These are phyloP conservation scores for Drosophila kepulauana DNA, from an alignment of 1,140 invertebrate genomes.

Conservation along the genomic window DNA sequence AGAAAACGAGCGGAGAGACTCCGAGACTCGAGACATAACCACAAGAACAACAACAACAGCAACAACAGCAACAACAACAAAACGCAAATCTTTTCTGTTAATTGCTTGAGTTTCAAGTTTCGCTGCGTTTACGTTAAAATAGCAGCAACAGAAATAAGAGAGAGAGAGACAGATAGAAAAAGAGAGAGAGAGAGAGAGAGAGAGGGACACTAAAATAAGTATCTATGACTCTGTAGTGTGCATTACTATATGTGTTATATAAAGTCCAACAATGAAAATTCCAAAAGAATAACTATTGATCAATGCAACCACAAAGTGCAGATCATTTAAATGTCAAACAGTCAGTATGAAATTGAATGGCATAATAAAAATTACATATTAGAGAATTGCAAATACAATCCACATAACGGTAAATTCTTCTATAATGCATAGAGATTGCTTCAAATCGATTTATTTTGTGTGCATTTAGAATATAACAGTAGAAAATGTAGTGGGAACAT, in stretches of 20 bases:
- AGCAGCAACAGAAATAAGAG: slow-evolving; percentile 19
- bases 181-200: too few relatives aligned
- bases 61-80: slow-evolving; percentile 20
- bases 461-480: too few relatives aligned
- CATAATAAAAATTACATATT: too few relatives aligned
- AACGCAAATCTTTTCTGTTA: slow-evolving; percentile 58
- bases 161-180: slow-evolving; percentile 7
- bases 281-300: background rate
- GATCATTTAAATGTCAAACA: too few relatives aligned
- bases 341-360: too few relatives aligned
- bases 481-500: too few relatives aligned
- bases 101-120: slow-evolving; percentile 54
- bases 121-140: slow-evolving; percentile 39
- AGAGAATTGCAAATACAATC: too few relatives aligned
- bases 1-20: slow-evolving; percentile 33
- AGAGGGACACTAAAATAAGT: slow-evolving; percentile 2
- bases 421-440: too few relatives aligned
- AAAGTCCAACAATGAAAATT: slow-evolving; percentile 17
- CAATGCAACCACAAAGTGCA: background rate
- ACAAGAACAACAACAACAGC: slow-evolving; percentile 24
- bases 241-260: slow-evolving; percentile 2
- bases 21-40: slow-evolving; percentile 24
- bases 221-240: background rate
- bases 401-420: too few relatives aligned
- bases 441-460: too few relatives aligned